Evolutionary conservation across 2,113 vertebrate species (phyloP).

Genomic region (Excalfactoria chinensis): DNA sequence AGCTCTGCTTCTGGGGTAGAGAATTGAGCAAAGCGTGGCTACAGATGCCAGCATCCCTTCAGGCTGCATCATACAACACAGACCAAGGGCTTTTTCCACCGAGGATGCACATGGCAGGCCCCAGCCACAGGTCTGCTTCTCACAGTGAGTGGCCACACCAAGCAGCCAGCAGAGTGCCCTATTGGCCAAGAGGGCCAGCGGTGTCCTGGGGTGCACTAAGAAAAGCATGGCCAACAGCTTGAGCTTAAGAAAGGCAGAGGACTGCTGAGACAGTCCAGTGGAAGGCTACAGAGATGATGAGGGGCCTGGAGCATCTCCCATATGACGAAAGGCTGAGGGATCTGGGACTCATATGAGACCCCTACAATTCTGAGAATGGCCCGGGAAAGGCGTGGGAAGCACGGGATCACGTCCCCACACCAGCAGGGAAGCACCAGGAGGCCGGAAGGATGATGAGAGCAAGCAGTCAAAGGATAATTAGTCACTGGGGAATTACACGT

Average conservation of each 20-base stretch:
- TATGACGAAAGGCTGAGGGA: too few species aligned
- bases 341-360: too few species aligned
- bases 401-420: neutral
- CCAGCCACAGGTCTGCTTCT: neutral
- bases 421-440: neutral
- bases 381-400: neutral
- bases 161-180: too few species aligned
- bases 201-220: too few species aligned
- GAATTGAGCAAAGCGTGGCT: accelerated
- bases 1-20: neutral
- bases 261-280: too few species aligned
- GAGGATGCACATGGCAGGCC: neutral
- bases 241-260: too few species aligned
- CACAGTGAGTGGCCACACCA: accelerated
- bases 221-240: too few species aligned
- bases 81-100: accelerated
- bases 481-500: neutral
- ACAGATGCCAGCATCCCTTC: neutral
- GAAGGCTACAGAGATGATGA: too few species aligned
- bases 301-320: too few species aligned
- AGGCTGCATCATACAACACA: accelerated
- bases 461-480: neutral
- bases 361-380: neutral
- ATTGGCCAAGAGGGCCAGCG: too few species aligned
- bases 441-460: neutral